These are phyloP conservation scores for Poecilia wingei DNA, from an alignment of 2,797 vertebrate genomes.

Conservation along the genomic window DNA sequence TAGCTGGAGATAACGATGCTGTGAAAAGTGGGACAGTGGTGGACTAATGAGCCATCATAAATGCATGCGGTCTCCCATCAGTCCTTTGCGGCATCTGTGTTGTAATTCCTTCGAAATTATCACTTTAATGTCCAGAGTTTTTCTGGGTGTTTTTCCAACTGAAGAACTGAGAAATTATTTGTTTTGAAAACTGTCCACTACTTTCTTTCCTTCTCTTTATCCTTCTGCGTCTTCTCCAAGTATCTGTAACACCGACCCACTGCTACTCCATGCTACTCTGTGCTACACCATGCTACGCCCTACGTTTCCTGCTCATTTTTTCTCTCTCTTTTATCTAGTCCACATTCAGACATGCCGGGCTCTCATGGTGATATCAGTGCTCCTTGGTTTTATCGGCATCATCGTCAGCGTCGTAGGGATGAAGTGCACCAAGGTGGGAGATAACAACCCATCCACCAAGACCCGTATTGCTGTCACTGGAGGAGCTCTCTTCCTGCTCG, in stretches of 20 bases:
- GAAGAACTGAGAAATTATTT: constrained; percentile 26
- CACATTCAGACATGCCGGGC: constrained; percentile 95
- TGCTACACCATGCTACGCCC: not conserved
- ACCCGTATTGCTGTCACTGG: constrained; percentile 90
- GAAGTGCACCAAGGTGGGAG: constrained; percentile 97
- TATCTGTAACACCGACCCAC: constrained; percentile 7
- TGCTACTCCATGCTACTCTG: too few relatives aligned
- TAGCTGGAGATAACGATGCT: constrained; percentile 15
- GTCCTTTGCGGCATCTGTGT: constrained; percentile 9
- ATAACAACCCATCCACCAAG: constrained; percentile 91
- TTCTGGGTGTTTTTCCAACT: constrained; percentile 12
- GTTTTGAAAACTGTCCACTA: constrained; percentile 21
- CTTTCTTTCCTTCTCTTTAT: constrained; percentile 1
- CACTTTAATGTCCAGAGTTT: constrained; percentile 25
- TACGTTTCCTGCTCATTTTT: not conserved
- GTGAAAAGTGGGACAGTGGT: constrained; percentile 34
- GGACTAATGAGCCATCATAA: constrained; percentile 27
- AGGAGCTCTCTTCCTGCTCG: constrained; percentile 90
- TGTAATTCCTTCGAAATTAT: constrained; percentile 38
- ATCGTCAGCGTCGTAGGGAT: constrained; percentile 95
- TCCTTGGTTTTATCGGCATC: constrained; percentile 93
- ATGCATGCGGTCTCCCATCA: constrained; percentile 55
- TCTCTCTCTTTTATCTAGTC: constrained; percentile 76
- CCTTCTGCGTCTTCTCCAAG: not conserved
- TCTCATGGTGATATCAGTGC: constrained; percentile 94